Percentiles rank a stretch among this genome's conserved stretches.
Conservation (phyloP, 2,888 invertebrate genomes). For the Machimus atricapillus region DNA sequence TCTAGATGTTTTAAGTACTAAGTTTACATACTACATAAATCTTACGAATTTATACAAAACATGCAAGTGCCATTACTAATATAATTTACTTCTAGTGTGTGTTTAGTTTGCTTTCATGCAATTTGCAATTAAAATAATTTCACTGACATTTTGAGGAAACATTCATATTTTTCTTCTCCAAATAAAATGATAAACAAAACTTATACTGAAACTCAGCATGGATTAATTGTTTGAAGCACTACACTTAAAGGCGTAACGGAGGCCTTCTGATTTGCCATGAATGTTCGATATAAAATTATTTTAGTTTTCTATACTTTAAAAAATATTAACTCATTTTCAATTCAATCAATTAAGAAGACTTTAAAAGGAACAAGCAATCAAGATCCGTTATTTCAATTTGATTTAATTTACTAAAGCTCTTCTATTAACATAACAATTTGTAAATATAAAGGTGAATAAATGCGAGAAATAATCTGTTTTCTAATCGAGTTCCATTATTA, state of each 20-base stretch:
- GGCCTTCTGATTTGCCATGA: background rate
- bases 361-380: no score
- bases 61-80: background rate
- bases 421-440: background rate
- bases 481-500: background rate
- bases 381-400: no score
- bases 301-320: background rate
- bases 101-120: background rate
- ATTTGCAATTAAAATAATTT: background rate
- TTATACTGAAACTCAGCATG: background rate
- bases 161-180: background rate
- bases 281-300: background rate
- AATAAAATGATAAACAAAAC: background rate
- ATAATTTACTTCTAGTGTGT: background rate
- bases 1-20: background rate
- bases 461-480: background rate
- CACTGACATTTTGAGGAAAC: background rate
- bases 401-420: no score
- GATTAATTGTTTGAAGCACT: background rate
- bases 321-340: background rate
- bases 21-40: background rate
- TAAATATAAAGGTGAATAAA: background rate
- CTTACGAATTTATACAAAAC: background rate
- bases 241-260: background rate
- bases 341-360: background rate